Evolutionary conservation across 1,140 invertebrate genomes (phyloP), one percentile per base, ranked within the genome.

Genomic region (Lasioglossum baleicum): DNA sequence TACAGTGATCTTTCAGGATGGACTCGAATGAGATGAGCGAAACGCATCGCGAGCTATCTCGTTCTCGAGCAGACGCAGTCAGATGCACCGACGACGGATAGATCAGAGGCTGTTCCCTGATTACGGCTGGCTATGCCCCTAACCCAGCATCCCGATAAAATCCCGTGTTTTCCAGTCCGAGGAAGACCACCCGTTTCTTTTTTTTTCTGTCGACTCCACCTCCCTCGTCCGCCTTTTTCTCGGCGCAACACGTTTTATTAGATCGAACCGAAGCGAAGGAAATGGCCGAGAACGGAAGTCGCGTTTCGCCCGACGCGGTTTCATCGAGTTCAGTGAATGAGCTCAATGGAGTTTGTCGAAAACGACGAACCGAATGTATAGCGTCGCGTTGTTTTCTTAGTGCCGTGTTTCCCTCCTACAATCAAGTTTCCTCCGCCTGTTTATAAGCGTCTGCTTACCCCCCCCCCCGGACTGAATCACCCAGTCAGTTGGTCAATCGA

Each of bases 1-100:
- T 8, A 44, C 51, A 80, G 82, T 70, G 66, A 84, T 87, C 85
- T 84, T 82, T 84, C 82, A 86, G 84, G 63, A 79, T 77, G 64
- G 84, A 76, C 82, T 87, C 76, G 72, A 73, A 69, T 69, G 79
- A 86, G 79, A 87, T 77, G 84, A 84, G 7, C 17, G 48, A 60
- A 74, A 70, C 66, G 78, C 61, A 71, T 60, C 31, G 65, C 80
- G 65, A 11, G 44, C 53, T 61, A 42, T 75, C 75, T 82, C 64
- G 44, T 73, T 77, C 83, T 64, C 58, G 31, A 60, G 60, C 56
- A 66, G 61, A 85, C 56, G 15, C 75, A 48, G 53, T 56, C 53
- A 61, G 61, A 85, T 63, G 15, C 75, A 48, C 61, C 60, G 73
- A 85, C 85, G 84, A 82, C 80, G 70, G 63, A 85, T 84, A 69